Conservation (phyloP, 1,140 invertebrate species). For the Aphelenchoides fujianensis region DNA sequence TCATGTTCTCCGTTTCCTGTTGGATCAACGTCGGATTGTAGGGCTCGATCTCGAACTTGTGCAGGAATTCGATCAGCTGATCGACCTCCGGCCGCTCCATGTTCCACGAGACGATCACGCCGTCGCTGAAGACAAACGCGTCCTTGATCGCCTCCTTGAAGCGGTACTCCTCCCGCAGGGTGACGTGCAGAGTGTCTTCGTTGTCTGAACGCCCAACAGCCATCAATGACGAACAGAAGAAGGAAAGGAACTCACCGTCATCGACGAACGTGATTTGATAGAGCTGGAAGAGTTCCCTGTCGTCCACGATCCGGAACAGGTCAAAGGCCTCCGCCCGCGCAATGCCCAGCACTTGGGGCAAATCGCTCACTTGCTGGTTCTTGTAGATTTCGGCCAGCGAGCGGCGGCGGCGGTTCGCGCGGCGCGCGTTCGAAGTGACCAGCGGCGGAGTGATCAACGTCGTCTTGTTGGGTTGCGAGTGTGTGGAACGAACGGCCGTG, state of each 20-base stretch:
- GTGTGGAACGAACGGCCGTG: not conserved
- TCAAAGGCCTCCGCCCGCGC: constrained; percentile 28
- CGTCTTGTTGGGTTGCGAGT: not conserved
- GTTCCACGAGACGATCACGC: constrained; percentile 32
- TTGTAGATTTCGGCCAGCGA: not conserved
- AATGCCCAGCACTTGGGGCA: constrained; percentile 9
- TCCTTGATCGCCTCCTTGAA: constrained; percentile 23
- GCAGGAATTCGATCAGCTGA: constrained; percentile 19
- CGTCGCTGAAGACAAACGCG: constrained; percentile 30
- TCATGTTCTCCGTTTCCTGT: constrained; percentile 33
- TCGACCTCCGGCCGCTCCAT: constrained; percentile 11
- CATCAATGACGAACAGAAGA: too few species aligned
- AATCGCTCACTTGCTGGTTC: not conserved
- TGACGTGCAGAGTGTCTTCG: constrained; percentile 30
- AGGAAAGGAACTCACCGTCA: constrained; percentile 21
- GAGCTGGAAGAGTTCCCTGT: not conserved
- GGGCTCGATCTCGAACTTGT: constrained; percentile 6
- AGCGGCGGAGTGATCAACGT: not conserved
- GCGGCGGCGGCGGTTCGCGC: not conserved
- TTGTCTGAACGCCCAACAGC: constrained; percentile 8
- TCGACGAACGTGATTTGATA: constrained; percentile 31
- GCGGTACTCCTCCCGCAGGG: constrained; percentile 5
- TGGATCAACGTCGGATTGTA: constrained; percentile 13
- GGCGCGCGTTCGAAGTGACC: not conserved
- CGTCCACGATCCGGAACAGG: constrained; percentile 1